Evolutionary conservation across 2,888 invertebrate species (phyloP), one percentile per base, ranked within the genome.

Genomic region (Polia nebulosa): DNA sequence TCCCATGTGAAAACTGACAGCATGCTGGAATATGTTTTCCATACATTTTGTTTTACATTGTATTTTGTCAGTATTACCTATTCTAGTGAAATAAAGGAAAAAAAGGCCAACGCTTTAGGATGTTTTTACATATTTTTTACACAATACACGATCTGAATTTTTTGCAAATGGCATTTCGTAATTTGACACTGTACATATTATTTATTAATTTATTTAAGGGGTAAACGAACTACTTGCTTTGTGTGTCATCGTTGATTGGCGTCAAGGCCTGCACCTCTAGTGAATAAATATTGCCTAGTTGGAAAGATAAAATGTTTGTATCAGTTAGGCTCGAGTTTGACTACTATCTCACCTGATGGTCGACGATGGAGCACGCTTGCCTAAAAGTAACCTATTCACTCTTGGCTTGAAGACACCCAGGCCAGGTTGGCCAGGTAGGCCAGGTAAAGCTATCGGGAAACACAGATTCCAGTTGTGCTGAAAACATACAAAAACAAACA

Each of bases 1-100:
- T 79, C 61, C 22, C 2, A 64, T 76, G 59, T 60, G 56, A 70
- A 62, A 58, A 62, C 57, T 65, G 53, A 66, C 66, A 55, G 25
- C 20, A 44, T 53, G 5, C 4, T 17, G 9, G 1, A 25, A 57
- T 29, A 52, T 41, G 1, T 41, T 41, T 53, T 29, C 6, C 8
- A 22, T 60, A 34, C 11, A 29, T 15, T 13, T 45, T 1, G 9
- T 1, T 7, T 51, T 13, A n/a, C 11, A 6, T 1, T 0, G 0
- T 36, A 25, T 41, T 39, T 39, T 52, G 9, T 13, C 4, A 1
- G 3, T 13, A 17, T 41, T 45, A 3, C 8, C 3, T 5, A 25
- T n/a, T 36, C n/a, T 20, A 6, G 17, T 11, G n/a, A n/a, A n/a
- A n/a, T n/a, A n/a, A n/a, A n/a, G n/a, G n/a, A n/a, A n/a, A n/a